Evolutionary conservation across 2,888 invertebrate species (phyloP).

Genomic region (Platypus cylindrus): DNA sequence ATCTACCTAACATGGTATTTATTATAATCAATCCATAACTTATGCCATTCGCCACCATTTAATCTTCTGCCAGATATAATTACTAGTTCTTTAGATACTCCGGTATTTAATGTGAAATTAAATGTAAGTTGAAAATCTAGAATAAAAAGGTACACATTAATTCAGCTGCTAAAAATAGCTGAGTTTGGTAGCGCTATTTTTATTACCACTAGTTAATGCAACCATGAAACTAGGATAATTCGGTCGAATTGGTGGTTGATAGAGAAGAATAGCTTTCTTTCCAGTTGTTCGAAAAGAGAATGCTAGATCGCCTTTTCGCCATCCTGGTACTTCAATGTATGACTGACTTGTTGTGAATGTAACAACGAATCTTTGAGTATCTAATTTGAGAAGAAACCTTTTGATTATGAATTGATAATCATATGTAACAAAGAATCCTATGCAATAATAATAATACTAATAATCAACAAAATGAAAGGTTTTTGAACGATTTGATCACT

Average conservation of each 20-base stretch:
- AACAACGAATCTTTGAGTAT: conserved; percentile 84
- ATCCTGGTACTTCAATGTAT: conserved; percentile 85
- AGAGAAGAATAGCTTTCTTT: conserved; percentile 75
- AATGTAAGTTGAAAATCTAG: conserved; percentile 75
- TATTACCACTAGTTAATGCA: conserved; percentile 66
- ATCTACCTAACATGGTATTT: conserved; percentile 64
- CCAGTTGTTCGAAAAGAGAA: conserved; percentile 89
- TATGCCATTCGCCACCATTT: conserved; percentile 92
- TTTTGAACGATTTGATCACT: conserved; percentile 1
- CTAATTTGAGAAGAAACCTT: conserved; percentile 42
- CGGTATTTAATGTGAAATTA: conserved; percentile 79
- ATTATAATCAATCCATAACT: conserved; percentile 91
- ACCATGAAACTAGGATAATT: conserved; percentile 89
- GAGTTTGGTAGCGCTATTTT: neutral
- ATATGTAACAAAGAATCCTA: neutral
- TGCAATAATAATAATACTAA: neutral
- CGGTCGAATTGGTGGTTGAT: conserved; percentile 80
- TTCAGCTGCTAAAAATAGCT: too few species aligned
- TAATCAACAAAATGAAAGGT: conserved; percentile 1
- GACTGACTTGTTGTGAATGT: conserved; percentile 89
- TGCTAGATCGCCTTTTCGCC: conserved; percentile 85
- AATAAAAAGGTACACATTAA: too few species aligned
- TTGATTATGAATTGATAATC: conserved; percentile 1
- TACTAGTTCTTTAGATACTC: conserved; percentile 66
- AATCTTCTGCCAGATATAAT: conserved; percentile 71